These are phyloP conservation scores for Chrysopilus asiliformis DNA, from an alignment of 2,888 invertebrate species.

Conservation along the genomic window DNA sequence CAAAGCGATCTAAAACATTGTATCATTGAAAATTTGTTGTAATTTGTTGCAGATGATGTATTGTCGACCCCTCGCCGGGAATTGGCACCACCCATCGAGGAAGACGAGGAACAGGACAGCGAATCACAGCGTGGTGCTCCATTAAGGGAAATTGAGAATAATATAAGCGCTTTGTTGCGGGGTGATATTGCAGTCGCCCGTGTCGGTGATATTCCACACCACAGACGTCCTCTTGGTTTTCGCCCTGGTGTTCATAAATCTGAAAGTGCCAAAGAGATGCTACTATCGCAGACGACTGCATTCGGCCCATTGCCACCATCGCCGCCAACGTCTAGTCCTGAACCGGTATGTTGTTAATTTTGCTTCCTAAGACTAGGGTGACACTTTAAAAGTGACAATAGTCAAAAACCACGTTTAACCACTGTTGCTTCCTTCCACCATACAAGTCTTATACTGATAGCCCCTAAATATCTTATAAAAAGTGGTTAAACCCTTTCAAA, in stretches of 20 bases:
- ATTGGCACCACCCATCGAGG: conserved; percentile 54
- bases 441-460: no score
- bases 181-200: conserved; percentile 29
- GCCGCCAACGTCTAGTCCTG: conserved; percentile 27
- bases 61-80: conserved; percentile 42
- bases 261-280: conserved; percentile 59
- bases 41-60: conserved; percentile 7
- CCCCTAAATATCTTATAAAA: no score
- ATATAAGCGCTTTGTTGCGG: conserved; percentile 54
- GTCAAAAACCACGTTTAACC: no score
- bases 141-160: conserved; percentile 55
- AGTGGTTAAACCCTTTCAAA: no score
- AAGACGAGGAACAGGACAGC: conserved; percentile 51
- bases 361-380: no score
- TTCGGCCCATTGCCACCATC: conserved; percentile 36
- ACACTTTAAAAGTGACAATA: no score
- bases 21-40: conserved; percentile 1
- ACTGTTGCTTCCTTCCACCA: no score
- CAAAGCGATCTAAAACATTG: no score
- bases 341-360: conserved; percentile 17
- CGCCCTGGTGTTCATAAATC: conserved; percentile 57
- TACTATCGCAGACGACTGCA: conserved; percentile 29
- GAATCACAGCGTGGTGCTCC: conserved; percentile 53
- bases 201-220: conserved; percentile 25
- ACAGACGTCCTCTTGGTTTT: conserved; percentile 32